These are phyloP conservation scores for Bhutanitis thaidina DNA, from an alignment of 2,888 invertebrate genomes.

Conservation along the genomic window DNA sequence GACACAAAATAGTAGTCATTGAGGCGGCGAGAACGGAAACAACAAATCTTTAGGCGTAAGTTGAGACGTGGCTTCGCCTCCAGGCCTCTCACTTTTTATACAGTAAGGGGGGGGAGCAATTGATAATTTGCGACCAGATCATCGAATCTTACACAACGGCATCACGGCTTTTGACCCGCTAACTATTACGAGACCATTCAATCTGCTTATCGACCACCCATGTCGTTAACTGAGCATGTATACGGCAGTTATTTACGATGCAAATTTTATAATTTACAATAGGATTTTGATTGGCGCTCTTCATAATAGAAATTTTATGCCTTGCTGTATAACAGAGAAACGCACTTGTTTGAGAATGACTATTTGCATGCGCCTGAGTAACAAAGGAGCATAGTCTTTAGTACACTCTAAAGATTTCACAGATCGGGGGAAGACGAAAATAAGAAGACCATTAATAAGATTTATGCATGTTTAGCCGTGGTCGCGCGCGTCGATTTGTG, in stretches of 20 bases:
- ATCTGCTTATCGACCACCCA: conserved; percentile 66
- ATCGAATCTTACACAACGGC: conserved; percentile 45
- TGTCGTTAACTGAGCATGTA: conserved; percentile 29
- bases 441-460: conserved; percentile 74
- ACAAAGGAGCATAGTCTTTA: conserved; percentile 1
- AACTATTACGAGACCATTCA: conserved; percentile 44
- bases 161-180: conserved; percentile 56
- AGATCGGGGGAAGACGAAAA: conserved; percentile 62
- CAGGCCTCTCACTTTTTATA: conserved; percentile 67
- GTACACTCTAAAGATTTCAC: conserved; percentile 59
- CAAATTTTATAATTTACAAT: conserved; percentile 52
- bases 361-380: conserved; percentile 22
- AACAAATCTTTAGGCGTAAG: conserved; percentile 71
- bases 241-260: conserved; percentile 17
- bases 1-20: conserved; percentile 78
- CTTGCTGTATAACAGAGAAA: conserved; percentile 43
- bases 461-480: conserved; percentile 69
- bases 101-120: conserved; percentile 29
- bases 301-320: conserved; percentile 47
- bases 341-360: conserved; percentile 22
- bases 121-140: conserved; percentile 56
- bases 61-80: conserved; percentile 53
- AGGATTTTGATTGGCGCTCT: conserved; percentile 58
- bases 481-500: conserved; percentile 73
- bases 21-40: conserved; percentile 75